Evolutionary conservation across 2,888 invertebrate genomes (phyloP), one percentile per base, ranked within the genome.

Genomic region (Melanostoma scalare): DNA sequence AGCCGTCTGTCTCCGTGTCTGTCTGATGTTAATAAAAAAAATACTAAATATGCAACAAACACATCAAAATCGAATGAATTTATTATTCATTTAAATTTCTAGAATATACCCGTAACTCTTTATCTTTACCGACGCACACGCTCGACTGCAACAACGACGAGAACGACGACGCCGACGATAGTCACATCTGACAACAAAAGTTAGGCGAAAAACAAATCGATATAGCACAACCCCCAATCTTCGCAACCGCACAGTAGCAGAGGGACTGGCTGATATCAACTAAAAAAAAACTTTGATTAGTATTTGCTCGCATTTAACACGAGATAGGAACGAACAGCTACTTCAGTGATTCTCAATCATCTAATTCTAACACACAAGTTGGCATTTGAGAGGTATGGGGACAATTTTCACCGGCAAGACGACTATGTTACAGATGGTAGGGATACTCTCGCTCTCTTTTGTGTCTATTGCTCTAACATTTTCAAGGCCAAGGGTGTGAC

Each of bases 401-500:
- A 74, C 53, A 71, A 44, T 65, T 40, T n/a, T 36, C 60, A 42
- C 82, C 79, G 84, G 69, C 61, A 48, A 35, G 52, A 52, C 46
- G 6, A 9, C 20, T 44, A 56, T 61, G 36, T 36, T 36, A 3
- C 3, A 36, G n/a, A 48, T 30, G 8, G 40, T 78, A 63, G 40
- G 36, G 50, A 61, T 44, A 56, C 69, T 65, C 82, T 79, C 60
- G 42, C 53, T 67, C 69, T 79, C 82, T 74, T 69, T 61, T 67
- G 10, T 73, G 52, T 67, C 38, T 60, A 30, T 69, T 73, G 65
- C 52, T 63, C 33, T 42, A 65, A 55, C 46, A 40, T 65, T 84
- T 79, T 72, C 84, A 84, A 84, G 84, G 84, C 84, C 84, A 84
- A 79, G 74, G 84, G 84, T 84, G 69, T 74, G 84, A 69, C 74